These are phyloP conservation scores for Saimiri boliviensis DNA, from an alignment of 2,113 vertebrate genomes.

Conservation along the genomic window DNA sequence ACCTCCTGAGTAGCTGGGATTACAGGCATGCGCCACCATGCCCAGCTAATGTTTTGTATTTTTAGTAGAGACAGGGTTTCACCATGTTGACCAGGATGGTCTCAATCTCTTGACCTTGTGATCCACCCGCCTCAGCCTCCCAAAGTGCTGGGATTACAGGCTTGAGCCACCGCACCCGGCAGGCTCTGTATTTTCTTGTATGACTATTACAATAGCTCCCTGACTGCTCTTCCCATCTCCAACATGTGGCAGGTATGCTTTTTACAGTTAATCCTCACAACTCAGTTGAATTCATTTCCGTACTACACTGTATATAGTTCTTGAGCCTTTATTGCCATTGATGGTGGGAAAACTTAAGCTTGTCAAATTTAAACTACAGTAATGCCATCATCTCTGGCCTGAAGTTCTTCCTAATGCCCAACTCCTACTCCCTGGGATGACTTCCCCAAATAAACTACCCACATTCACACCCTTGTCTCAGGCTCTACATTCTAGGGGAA, in stretches of 20 bases:
- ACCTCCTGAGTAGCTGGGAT: no score
- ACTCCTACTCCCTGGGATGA: background rate
- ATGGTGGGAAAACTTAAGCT: background rate
- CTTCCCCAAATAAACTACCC: background rate
- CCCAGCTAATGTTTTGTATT: no score
- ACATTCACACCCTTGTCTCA: background rate
- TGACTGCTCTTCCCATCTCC: background rate
- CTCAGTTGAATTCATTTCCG: background rate
- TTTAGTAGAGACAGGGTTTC: no score
- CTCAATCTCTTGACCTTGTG: no score
- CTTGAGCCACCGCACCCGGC: no score
- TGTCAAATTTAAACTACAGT: background rate
- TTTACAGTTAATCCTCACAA: background rate
- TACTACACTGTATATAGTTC: background rate
- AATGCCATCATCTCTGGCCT: background rate
- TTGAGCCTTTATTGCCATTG: background rate
- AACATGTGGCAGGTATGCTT: background rate
- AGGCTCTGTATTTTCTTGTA: background rate
- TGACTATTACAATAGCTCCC: background rate
- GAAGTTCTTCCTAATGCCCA: background rate
- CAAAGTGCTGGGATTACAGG: no score
- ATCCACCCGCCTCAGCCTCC: no score
- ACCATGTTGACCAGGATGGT: no score
- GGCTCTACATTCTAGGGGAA: background rate
- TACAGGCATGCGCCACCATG: no score